phyloP scores from a whole-genome alignment of 2,797 vertebrate species.

The Crocodylus rhombifer region DNA sequence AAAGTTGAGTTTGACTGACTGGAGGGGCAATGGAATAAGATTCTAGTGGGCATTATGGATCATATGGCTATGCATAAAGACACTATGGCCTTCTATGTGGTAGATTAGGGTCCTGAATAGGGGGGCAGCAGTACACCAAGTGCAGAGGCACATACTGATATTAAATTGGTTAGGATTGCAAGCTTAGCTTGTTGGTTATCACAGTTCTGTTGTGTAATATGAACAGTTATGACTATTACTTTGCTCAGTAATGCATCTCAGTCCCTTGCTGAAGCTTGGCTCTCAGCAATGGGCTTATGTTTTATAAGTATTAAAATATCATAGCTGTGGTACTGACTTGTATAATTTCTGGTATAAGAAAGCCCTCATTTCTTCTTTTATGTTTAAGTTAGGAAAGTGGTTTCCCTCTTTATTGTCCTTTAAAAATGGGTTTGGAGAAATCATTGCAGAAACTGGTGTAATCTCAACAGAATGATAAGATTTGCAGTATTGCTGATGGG shows the following conservation, averaged over 20 bases:
- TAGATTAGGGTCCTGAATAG: not conserved
- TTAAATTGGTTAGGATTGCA: not conserved
- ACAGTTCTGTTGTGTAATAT: not conserved
- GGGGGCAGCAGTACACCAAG: not conserved
- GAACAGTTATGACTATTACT: not conserved
- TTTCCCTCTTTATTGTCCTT: conserved; percentile 59
- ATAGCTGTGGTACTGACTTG: conserved; percentile 23
- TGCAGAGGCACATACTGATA: not conserved
- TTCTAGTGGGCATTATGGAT: too few relatives aligned
- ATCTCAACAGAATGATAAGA: conserved; percentile 69
- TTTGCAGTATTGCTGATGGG: conserved; percentile 56
- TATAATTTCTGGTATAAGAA: conserved; percentile 27
- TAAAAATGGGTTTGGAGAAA: conserved; percentile 60
- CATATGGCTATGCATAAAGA: not conserved
- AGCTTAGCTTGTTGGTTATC: not conserved
- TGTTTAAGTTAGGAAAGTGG: conserved; percentile 11
- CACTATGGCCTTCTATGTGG: not conserved
- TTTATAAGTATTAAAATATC: conserved; percentile 57
- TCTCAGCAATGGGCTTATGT: conserved; percentile 32
- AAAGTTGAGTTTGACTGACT: not conserved
- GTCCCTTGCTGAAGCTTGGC: conserved; percentile 30
- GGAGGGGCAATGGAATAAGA: not conserved
- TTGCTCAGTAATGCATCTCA: conserved; percentile 2
- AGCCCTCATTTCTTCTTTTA: conserved; percentile 10
- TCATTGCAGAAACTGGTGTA: conserved; percentile 34